Base-by-base conservation (phyloP, 2,113 vertebrate genomes). In the Pardalotus punctatus region DNA sequence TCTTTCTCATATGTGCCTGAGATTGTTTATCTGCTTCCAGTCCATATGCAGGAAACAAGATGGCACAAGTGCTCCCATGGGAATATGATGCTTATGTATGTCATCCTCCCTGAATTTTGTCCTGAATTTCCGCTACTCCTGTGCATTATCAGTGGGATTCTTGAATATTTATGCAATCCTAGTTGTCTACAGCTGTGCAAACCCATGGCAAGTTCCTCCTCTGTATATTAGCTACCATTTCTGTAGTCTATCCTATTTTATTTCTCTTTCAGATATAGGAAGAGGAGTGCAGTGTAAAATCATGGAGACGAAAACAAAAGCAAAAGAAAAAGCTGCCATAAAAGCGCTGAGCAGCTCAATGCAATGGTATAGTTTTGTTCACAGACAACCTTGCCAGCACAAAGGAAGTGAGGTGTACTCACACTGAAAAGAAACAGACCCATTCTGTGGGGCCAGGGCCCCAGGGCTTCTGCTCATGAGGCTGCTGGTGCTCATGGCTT, bases 341-440 rank as follows among this genome's bases (percentile, higher is more conserved):
- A 78, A 74, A 87, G 25, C 28, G 3, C 8, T 10, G 38, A 93
- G 42, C 1, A 5, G 29, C 48, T 84, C 78, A 77, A 23, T 85
- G 65, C 85, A 57, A 65, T 91, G 79, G 77, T 81, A 53, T 79
- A 95, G 95, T 81, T 51, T 73, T 62, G 24, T 77, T 88, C 47
- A 7, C 40, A 76, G 87, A 2, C 69, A 69, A 65, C 48, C 86
- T 57, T 15, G 22, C 90, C n/a, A 60, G 78, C 57, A 70, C 29
- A 20, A 29, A 88, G 67, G 67, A 93, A 66, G 45, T 12, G n/a
- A 81, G 51, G 56, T 82, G 47, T 65, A 64, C 69, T 83, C 85
- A 66, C 47, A 7, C 29, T 77, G 93, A 94, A 90, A 92, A 81
- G 72, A 83, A 93, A 81, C 79, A 90, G 92, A 71, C n/a, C 60